Base-by-base conservation (phyloP, 2,113 vertebrate genomes). In the Trachemys scripta region DNA sequence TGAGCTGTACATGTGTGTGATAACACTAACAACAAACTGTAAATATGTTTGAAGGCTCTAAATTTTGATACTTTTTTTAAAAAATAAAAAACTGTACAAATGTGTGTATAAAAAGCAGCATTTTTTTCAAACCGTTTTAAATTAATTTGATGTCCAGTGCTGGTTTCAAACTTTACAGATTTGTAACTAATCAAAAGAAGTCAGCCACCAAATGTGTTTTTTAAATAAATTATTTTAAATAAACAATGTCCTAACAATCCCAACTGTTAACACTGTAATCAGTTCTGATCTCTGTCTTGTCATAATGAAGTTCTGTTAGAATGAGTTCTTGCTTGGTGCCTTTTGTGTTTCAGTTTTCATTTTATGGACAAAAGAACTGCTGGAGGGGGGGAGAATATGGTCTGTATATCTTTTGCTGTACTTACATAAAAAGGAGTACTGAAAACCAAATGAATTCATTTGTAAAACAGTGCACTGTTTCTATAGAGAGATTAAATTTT, bases 21-120 rank as follows among this genome's bases (percentile, higher is more conserved):
- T 96, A 98, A 93, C 96, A 96, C 95, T 98, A 98, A 98, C 97
- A 97, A 83, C 95, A 20, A 38, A 97, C 96, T 98, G 98, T 98
- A 97, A 97, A 98, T 98, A 98, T 95, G 98, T 98, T 98, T 98
- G 98, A 95, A 98, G 97, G 96, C 91, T 97, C 95, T 96, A 97
- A 95, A 86, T 98, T 98, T 98, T 98, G 98, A 98, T 98, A 98
- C 98, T 98, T 98, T 98, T 98, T 96, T 98, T 97, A 98, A 97
- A 95, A 93, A 90, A 94, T 59, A 88, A 90, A 81, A 31, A 97
- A 93, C 89, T 98, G 97, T 98, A 98, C 13, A 98, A 97, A 97
- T 91, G 8, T 59, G 51, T 94, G 31, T 98, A 90, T 94, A 97
- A 97, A 97, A 98, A 95, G 90, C 94, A 95, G 87, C 94, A 31